phyloP scores from a whole-genome alignment of 2,797 vertebrate species.

The Lepus oiostolus region DNA sequence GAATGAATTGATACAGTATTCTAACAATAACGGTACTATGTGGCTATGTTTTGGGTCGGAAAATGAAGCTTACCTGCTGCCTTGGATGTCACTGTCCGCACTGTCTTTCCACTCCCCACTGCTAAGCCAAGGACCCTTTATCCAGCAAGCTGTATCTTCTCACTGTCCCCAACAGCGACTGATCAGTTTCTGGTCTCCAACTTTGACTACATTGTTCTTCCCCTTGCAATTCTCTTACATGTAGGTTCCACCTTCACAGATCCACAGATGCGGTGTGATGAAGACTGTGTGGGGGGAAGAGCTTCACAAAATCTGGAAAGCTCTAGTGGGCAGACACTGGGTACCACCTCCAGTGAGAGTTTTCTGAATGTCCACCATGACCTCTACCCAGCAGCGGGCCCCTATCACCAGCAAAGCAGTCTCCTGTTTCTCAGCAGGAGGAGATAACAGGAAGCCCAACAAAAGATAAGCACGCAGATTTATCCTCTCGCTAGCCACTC shows the following conservation, averaged over 20 bases:
- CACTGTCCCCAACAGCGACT: not conserved
- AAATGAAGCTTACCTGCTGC: too few relatives aligned
- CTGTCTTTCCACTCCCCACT: not conserved
- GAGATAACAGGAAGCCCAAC: not conserved
- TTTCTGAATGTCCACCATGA: fast-evolving
- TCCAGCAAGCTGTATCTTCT: fast-evolving
- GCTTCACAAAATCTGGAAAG: fast-evolving
- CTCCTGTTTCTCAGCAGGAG: fast-evolving
- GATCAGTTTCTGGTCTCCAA: not conserved
- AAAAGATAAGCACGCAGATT: not conserved
- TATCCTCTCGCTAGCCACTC: too few relatives aligned
- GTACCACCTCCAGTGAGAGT: fast-evolving
- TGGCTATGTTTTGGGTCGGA: not conserved
- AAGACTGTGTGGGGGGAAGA: fast-evolving
- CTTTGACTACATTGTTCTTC: fast-evolving
- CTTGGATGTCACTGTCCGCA: not conserved
- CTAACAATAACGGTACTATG: not conserved
- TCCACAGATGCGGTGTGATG: too few relatives aligned
- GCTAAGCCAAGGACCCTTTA: fast-evolving
- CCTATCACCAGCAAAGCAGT: not conserved
- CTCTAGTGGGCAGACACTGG: not conserved
- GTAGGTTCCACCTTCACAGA: fast-evolving
- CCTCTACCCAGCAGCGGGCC: fast-evolving
- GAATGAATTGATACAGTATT: not conserved
- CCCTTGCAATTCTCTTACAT: fast-evolving